Evolutionary conservation across 2,888 invertebrate species (phyloP), one percentile per base, ranked within the genome.

Genomic region (Pseudeuparius sepicola): DNA sequence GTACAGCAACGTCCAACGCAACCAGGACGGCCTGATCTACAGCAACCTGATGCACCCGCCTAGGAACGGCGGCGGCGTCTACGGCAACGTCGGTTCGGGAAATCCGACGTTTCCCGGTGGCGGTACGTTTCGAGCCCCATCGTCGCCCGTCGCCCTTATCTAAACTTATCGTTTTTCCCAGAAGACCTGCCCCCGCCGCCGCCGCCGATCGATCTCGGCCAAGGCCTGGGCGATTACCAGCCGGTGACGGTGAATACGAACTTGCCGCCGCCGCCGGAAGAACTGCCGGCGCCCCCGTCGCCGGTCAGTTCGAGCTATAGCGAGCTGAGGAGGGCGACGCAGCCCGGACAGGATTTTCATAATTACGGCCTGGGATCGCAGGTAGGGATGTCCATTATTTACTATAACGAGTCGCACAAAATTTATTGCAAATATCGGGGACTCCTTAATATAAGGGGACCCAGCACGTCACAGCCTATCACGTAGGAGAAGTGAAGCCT

Each of bases 301-400:
- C 89, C 89, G 2, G 89, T 89, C 1, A 88, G 87, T 52, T 89
- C 88, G 2, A 88, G 87, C 48, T 90, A 89, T 52, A 88, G 88
- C 54, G 89, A 89, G 63, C 64, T 89, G 36, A 70, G 83, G 34
- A 69, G 85, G 44, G 88, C 89, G 9, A 85, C 84, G 13, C 74
- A 82, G 50, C 71, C 73, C 35, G 66, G 52, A 14, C 59, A 55
- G 29, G 60, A 60, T 37, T 63, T 59, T 39, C 67, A 71, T 43
- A 70, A 72, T 44, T 72, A 76, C 51, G 79, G 78, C 36, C 75
- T 79, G 45, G 75, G 75, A 41, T 83, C 83, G 16, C 84, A 85
- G 67, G 63, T 63, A 56, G 41, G 30, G 17, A n/a, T 29, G 13
- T 12, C 5, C 7, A 10, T 12, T 33, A 6, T 3, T 34, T 25